Percentiles rank a stretch among this genome's conserved stretches.
Evolutionary conservation across 2,888 invertebrate genomes (phyloP).

Genomic region (Hydraecia micacea): DNA sequence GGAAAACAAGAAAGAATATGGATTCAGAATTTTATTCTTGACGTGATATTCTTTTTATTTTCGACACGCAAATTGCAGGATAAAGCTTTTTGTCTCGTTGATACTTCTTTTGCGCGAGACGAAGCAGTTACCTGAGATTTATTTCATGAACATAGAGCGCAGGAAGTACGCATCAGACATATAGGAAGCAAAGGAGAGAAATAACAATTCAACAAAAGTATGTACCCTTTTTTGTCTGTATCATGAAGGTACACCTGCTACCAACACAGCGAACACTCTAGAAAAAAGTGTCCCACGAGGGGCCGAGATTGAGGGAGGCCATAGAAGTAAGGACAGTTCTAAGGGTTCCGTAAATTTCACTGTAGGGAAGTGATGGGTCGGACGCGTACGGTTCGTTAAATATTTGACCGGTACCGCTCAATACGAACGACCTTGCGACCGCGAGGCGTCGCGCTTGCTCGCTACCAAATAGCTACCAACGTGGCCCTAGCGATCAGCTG

Average conservation of each 20-base stretch:
- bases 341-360: conserved; percentile 57
- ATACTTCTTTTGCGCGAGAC: conserved; percentile 23
- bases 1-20: conserved; percentile 7
- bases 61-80: neutral
- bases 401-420: conserved; percentile 82
- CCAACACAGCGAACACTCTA: conserved; percentile 10
- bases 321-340: conserved; percentile 45
- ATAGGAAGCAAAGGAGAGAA: conserved; percentile 67
- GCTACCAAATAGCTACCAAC: conserved; percentile 75
- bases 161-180: conserved; percentile 50
- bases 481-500: conserved; percentile 78
- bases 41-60: neutral
- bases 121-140: conserved; percentile 19
- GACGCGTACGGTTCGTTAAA: conserved; percentile 75
- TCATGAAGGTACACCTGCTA: conserved; percentile 10
- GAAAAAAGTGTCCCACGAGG: conserved; percentile 3
- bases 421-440: conserved; percentile 82
- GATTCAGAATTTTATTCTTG: conserved; percentile 13
- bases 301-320: conserved; percentile 20
- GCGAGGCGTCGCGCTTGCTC: conserved; percentile 77
- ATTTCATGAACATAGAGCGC: conserved; percentile 26
- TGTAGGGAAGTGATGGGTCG: conserved; percentile 64
- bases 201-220: conserved; percentile 71
- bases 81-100: conserved; percentile 7
- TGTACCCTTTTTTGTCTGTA: conserved; percentile 18